Evolutionary conservation across 2,888 invertebrate genomes (phyloP).

Genomic region (Trichopoda pennipes): DNA sequence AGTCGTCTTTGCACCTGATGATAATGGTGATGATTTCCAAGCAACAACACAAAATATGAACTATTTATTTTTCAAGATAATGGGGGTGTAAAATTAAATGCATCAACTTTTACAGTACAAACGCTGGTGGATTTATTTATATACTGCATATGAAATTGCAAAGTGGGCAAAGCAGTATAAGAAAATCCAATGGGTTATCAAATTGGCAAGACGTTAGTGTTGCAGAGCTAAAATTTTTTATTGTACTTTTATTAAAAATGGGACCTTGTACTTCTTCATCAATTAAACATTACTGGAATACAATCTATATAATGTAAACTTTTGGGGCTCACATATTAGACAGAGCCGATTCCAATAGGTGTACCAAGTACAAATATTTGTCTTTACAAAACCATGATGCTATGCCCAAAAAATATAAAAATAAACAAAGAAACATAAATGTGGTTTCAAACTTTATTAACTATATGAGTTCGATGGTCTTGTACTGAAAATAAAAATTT

Average conservation of each 20-base stretch:
- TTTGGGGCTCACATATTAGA: constrained; percentile 45
- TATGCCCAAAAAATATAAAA: constrained; percentile 28
- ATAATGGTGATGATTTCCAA: too few species aligned
- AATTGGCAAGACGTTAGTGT: too few species aligned
- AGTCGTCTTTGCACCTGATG: too few species aligned
- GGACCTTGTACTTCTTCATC: constrained; percentile 44
- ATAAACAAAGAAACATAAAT: too few species aligned
- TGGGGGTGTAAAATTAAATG: too few species aligned
- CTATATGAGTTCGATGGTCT: constrained; percentile 55
- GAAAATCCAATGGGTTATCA: not conserved
- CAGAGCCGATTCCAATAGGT: constrained; percentile 33
- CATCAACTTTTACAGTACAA: constrained; percentile 45
- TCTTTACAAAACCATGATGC: too few species aligned
- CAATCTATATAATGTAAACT: constrained; percentile 24
- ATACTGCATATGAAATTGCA: constrained; percentile 11
- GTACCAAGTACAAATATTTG: too few species aligned
- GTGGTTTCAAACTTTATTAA: constrained; percentile 44
- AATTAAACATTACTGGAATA: constrained; percentile 12
- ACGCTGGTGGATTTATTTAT: constrained; percentile 48
- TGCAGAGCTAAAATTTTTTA: too few species aligned
- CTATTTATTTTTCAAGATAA: too few species aligned
- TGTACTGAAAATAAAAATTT: constrained; percentile 58
- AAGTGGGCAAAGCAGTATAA: constrained; percentile 10
- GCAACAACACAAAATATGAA: too few species aligned
- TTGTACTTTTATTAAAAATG: not conserved